Percentiles rank a stretch among this genome's conserved stretches.
Evolutionary conservation across 2,113 vertebrate species (phyloP).

Genomic region (Cynoglossus semilaevis): DNA sequence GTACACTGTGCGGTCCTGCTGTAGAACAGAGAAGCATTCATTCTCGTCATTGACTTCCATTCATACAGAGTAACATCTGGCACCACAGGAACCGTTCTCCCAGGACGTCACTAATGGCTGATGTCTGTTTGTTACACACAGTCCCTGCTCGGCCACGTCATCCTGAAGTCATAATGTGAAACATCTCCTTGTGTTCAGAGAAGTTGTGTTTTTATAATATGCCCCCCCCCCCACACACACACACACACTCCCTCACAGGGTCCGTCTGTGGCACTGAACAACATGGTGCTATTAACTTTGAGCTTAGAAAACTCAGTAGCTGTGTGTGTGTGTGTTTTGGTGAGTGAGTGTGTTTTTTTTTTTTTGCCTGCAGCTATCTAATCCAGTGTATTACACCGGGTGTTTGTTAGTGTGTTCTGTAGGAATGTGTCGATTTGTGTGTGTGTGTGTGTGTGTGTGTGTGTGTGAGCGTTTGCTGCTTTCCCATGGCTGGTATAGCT

Average conservation of each 20-base stretch:
- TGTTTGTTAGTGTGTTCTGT: conserved; percentile 26
- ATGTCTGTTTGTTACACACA: no score
- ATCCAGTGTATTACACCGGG: conserved; percentile 48
- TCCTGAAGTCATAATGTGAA: background rate
- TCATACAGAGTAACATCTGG: no score
- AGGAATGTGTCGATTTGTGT: background rate
- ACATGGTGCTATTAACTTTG: conserved; percentile 64
- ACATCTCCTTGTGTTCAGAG: conserved; percentile 5
- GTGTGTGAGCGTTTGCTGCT: conserved; percentile 44
- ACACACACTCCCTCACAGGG: conserved; percentile 44
- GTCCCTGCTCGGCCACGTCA: no score
- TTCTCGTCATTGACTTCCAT: no score
- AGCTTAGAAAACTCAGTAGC: conserved; percentile 58
- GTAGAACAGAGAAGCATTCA: no score
- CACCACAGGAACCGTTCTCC: no score
- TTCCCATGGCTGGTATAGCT: conserved; percentile 62
- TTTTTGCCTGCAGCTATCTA: conserved; percentile 57
- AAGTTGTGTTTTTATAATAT: conserved; percentile 2
- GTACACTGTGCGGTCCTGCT: no score
- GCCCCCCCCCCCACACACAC: conserved; percentile 4
- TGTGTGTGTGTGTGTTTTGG: conserved; percentile 12
- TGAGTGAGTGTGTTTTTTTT: conserved; percentile 23
- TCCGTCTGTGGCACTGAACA: conserved; percentile 67
- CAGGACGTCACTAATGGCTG: no score
- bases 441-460: background rate